phyloP scores from a whole-genome alignment of 2,888 invertebrate genomes.

The Sisyra nigra region DNA sequence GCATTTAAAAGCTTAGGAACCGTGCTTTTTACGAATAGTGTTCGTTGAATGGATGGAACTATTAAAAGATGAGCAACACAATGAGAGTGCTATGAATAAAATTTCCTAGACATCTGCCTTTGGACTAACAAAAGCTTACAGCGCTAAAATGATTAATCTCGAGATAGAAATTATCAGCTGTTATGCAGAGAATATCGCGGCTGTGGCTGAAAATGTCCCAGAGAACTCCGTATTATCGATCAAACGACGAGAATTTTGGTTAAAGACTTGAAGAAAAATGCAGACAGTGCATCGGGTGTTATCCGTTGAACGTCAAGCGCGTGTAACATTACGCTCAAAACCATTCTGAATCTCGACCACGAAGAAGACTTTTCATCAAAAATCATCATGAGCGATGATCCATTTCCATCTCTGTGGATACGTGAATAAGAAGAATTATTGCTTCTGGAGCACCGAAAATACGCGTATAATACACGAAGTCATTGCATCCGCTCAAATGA shows the following conservation, averaged over 20 bases:
- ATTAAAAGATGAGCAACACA: too few relatives aligned
- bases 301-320: constrained; percentile 11
- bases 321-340: constrained; percentile 9
- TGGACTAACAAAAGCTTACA: too few relatives aligned
- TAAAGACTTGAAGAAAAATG: constrained; percentile 10
- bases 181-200: constrained; percentile 9
- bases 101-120: too few relatives aligned
- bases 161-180: too few relatives aligned
- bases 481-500: constrained; percentile 12
- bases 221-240: constrained; percentile 8
- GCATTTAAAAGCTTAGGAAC: too few relatives aligned
- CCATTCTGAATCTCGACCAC: constrained; percentile 10
- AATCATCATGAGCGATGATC: constrained; percentile 12
- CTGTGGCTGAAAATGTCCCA: constrained; percentile 8
- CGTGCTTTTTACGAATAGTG: too few relatives aligned
- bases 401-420: constrained; percentile 7
- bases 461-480: constrained; percentile 11
- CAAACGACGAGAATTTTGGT: constrained; percentile 11
- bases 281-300: constrained; percentile 12
- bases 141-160: too few relatives aligned
- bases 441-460: constrained; percentile 13
- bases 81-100: too few relatives aligned
- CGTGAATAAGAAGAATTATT: constrained; percentile 10
- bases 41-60: too few relatives aligned
- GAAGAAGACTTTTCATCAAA: constrained; percentile 10